Conservation (phyloP, 2,113 vertebrate genomes). For the Perca schrenkii region DNA sequence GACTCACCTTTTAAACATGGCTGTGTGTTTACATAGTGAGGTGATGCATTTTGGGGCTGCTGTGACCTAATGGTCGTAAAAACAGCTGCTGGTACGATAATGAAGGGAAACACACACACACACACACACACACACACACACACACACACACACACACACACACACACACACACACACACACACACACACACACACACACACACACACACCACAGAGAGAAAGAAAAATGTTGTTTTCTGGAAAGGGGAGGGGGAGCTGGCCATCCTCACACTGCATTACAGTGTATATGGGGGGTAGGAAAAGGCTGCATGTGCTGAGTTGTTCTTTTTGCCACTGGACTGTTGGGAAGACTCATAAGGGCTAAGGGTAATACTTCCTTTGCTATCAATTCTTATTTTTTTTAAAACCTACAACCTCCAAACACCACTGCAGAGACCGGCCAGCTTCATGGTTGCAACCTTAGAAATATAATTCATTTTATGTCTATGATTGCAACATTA, state of each 20-base stretch:
- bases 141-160: too few species aligned
- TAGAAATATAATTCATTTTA: too few species aligned
- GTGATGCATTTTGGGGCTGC: slow-evolving; percentile 61
- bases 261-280: neutral
- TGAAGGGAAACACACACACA: slow-evolving; percentile 38
- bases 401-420: neutral
- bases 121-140: too few species aligned
- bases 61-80: slow-evolving; percentile 61
- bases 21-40: slow-evolving; percentile 60
- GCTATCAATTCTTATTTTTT: neutral
- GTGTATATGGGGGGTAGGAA: neutral
- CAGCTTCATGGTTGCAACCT: neutral
- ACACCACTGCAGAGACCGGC: neutral
- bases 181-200: neutral
- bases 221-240: neutral
- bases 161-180: too few species aligned
- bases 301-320: neutral
- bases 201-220: neutral
- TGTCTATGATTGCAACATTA: too few species aligned
- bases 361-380: neutral
- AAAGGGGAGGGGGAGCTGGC: neutral
- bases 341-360: slow-evolving; percentile 8
- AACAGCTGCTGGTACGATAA: slow-evolving; percentile 58
- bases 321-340: neutral
- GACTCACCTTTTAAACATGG: slow-evolving; percentile 52